phyloP scores from a whole-genome alignment of 2,888 invertebrate genomes.

The Nomada goodeniana region DNA sequence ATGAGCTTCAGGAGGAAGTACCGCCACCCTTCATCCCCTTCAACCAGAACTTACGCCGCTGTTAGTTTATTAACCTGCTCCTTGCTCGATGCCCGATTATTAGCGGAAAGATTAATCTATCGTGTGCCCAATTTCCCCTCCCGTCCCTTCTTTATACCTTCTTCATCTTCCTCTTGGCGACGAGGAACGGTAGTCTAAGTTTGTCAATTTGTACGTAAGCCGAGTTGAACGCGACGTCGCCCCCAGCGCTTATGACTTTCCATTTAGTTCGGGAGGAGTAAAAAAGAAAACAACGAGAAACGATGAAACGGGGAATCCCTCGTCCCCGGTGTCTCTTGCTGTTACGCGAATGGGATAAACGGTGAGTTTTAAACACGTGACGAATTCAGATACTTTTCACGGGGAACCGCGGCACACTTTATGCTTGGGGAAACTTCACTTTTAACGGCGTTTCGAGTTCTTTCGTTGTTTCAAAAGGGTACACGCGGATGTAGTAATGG shows the following conservation, averaged over 20 bases:
- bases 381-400: no score
- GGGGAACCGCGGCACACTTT: background rate
- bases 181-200: background rate
- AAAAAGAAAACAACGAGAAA: background rate
- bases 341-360: no score
- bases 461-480: background rate
- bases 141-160: background rate
- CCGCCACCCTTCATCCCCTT: constrained; percentile 46
- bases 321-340: background rate
- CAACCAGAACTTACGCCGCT: constrained; percentile 43
- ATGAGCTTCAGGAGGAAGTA: constrained; percentile 73
- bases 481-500: no score
- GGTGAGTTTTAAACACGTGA: no score
- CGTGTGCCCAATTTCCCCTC: background rate
- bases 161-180: background rate
- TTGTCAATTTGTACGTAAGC: background rate
- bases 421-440: no score
- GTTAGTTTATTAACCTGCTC: constrained; percentile 53
- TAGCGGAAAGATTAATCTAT: constrained; percentile 23
- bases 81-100: constrained; percentile 35
- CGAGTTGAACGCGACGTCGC: background rate
- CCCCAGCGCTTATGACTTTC: constrained; percentile 1
- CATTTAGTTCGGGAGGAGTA: background rate
- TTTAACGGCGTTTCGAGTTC: background rate
- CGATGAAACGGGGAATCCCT: background rate